Percentiles rank a stretch among this genome's conserved stretches.
phyloP scores from a whole-genome alignment of 2,113 vertebrate species.

The Theristicus caerulescens region DNA sequence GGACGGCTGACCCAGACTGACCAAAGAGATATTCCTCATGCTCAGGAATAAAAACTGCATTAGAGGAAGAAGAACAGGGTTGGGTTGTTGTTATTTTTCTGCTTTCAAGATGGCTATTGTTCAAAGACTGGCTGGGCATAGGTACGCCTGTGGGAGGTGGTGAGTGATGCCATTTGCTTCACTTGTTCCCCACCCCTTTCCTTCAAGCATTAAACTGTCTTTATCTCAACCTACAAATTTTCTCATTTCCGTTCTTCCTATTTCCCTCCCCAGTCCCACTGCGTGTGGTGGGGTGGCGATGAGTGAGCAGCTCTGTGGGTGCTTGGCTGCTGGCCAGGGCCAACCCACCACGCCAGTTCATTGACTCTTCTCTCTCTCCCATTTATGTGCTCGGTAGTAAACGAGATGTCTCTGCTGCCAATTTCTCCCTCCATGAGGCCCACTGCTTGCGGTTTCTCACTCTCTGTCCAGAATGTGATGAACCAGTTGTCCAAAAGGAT shows the following conservation, averaged over 20 bases:
- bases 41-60: neutral
- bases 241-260: neutral
- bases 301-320: neutral
- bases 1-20: neutral
- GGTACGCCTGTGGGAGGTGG: neutral
- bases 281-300: neutral
- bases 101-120: neutral
- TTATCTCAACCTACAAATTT: neutral
- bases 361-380: neutral
- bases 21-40: neutral
- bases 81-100: neutral
- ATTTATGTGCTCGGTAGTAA: constrained; percentile 60
- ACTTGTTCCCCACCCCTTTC: neutral
- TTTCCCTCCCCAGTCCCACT: neutral
- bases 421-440: constrained; percentile 78
- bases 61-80: neutral
- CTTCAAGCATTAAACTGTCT: neutral
- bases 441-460: constrained; percentile 80
- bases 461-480: constrained; percentile 75
- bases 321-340: neutral
- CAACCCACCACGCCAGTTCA: neutral
- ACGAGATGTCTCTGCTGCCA: constrained; percentile 71
- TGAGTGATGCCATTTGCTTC: neutral
- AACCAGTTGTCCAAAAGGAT: constrained; percentile 59
- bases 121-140: neutral